Evolutionary conservation across 2,113 vertebrate genomes (phyloP), one percentile per base, ranked within the genome.

Genomic region (Embiotoca jacksoni): DNA sequence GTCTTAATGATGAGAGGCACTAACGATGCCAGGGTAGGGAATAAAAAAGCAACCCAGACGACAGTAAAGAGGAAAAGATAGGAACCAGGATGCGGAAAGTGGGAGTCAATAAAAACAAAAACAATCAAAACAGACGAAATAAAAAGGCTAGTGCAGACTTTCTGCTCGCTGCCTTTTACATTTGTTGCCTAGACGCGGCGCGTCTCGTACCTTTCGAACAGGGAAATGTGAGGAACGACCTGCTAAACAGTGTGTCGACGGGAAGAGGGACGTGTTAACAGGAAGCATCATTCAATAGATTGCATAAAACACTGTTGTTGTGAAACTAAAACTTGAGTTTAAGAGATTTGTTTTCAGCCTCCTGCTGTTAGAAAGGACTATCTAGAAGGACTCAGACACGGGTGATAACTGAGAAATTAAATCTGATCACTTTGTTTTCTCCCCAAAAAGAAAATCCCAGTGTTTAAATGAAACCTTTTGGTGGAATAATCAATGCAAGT

Each of bases 1-100:
- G 69, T 71, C 75, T 85, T 83, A 87, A 90, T 85, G 86, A 91
- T 77, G 78, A 77, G 67, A 72, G 59, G 72, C 82, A 72, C 65
- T 61, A 74, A 84, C 61, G 50, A 84, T 68, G 68, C 39, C 46
- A 3, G 47, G 61, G 39, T 11, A 14, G 57, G 44, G 57, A 79
- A 76, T 65, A 67, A 81, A 83, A 88, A 56, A n/a, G 23, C 58
- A 80, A 78, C 53, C 65, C 36, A 73, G 36, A 74, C 30, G 39
- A 79, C 57, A 65, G 71, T 75, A 80, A 84, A 82, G 56, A 41
- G 7, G 3, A 59, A 78, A 78, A 73, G 78, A 85, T 61, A 61
- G 62, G 46, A 63, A 58, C 23, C 23, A 62, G 52, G 15, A 76
- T n/a, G 33, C 13, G 2, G 49, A 63, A 30, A 72, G 37, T 53